A percentile compares a stretch with the other conserved stretches of the same genome.
Conservation (phyloP, 2,888 invertebrate genomes). For the Mimas tiliae region DNA sequence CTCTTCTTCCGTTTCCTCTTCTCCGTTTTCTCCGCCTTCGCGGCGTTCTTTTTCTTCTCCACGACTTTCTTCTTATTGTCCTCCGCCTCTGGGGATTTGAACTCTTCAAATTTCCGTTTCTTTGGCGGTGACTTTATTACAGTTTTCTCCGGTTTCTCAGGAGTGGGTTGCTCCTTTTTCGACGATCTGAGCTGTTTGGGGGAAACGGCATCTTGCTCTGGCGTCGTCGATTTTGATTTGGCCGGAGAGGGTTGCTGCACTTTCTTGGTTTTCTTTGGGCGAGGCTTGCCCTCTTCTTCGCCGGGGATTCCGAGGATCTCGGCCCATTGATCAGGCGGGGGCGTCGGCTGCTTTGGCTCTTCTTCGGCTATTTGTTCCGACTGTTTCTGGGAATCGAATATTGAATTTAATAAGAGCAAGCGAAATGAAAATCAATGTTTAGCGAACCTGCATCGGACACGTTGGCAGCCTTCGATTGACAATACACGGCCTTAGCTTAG, state of each 20-base stretch:
- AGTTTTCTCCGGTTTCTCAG: conserved; percentile 44
- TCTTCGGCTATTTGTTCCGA: conserved; percentile 52
- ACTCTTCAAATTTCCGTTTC: conserved; percentile 62
- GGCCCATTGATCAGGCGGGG: conserved; percentile 79
- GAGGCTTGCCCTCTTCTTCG: conserved; percentile 49
- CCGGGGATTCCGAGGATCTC: conserved; percentile 78
- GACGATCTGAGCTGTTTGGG: conserved; percentile 71
- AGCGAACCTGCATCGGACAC: conserved; percentile 74
- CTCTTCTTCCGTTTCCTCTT: conserved; percentile 64
- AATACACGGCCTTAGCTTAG: conserved; percentile 32
- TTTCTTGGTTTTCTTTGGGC: conserved; percentile 34
- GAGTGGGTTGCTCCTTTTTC: conserved; percentile 58
- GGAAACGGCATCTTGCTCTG: conserved; percentile 56
- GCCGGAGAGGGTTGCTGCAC: conserved; percentile 33
- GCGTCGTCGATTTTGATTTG: conserved; percentile 44
- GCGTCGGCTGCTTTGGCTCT: conserved; percentile 73
- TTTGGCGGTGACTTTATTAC: conserved; percentile 67
- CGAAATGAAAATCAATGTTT: neutral
- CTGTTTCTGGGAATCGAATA: conserved; percentile 34
- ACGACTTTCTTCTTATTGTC: conserved; percentile 50
- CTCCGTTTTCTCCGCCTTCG: conserved; percentile 51
- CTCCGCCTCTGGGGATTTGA: conserved; percentile 57
- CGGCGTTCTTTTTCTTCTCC: conserved; percentile 53
- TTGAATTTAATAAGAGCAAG: conserved; percentile 32
- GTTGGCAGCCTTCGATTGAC: conserved; percentile 35